phyloP scores from a whole-genome alignment of 2,797 vertebrate genomes.

The Protosalanx chinensis region DNA sequence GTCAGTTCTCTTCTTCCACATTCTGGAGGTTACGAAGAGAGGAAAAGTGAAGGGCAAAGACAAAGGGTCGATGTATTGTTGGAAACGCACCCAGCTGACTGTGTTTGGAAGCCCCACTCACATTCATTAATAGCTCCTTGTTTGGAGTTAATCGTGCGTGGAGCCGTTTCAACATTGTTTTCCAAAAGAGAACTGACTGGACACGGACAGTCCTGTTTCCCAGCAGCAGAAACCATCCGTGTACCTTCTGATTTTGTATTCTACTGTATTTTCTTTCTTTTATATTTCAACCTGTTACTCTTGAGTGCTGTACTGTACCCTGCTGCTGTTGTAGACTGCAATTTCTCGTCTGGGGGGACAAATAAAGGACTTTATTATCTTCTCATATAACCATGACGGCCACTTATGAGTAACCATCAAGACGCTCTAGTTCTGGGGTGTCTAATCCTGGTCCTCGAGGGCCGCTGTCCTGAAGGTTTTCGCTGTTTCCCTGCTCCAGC shows the following conservation, averaged over 20 bases:
- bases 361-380: no score
- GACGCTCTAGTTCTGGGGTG: not conserved
- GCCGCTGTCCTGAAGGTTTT: no score
- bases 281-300: no score
- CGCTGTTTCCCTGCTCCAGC: no score
- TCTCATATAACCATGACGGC: no score
- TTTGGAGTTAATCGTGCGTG: constrained; percentile 17
- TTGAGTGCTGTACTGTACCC: no score
- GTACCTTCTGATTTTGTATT: not conserved
- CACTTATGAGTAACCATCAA: not conserved
- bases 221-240: not conserved
- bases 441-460: no score
- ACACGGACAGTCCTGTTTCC: not conserved
- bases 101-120: constrained; percentile 4
- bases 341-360: no score
- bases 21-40: constrained; percentile 5
- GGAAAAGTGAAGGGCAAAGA: constrained; percentile 1
- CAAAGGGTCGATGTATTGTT: constrained; percentile 13
- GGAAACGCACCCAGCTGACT: constrained; percentile 23
- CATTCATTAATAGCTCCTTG: constrained; percentile 14
- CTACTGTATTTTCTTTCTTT: no score
- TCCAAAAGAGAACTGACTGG: not conserved
- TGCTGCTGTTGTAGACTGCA: no score
- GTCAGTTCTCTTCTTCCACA: constrained; percentile 23
- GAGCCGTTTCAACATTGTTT: constrained; percentile 12